Evolutionary conservation across 2,113 vertebrate genomes (phyloP).

Genomic region (Camelus bactrianus): DNA sequence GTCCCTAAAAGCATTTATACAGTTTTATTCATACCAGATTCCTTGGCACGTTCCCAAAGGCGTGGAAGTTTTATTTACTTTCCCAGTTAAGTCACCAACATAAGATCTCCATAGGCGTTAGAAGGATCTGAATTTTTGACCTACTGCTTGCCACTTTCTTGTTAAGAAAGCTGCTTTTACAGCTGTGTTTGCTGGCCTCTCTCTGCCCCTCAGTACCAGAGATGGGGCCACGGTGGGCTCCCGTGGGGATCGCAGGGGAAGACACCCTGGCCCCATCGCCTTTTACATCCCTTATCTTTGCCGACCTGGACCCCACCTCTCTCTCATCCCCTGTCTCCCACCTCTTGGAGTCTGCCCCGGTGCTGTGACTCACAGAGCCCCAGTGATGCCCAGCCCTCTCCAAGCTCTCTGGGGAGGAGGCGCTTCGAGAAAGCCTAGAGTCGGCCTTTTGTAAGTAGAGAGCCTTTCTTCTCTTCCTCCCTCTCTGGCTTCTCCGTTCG

Average conservation of each 20-base stretch:
- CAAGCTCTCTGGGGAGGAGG: background rate
- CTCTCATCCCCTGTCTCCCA: background rate
- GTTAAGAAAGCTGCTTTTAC: background rate
- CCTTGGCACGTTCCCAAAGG: background rate
- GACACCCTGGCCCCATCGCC: background rate
- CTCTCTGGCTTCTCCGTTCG: background rate
- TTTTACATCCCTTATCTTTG: background rate
- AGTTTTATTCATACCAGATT: background rate
- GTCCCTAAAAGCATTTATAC: slow-evolving; percentile 23
- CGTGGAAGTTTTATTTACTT: background rate
- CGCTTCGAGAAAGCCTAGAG: background rate
- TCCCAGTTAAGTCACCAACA: background rate
- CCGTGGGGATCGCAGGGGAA: background rate
- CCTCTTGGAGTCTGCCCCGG: background rate
- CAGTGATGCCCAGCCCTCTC: too few species aligned
- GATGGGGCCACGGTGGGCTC: background rate
- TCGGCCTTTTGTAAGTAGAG: background rate
- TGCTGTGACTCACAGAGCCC: background rate
- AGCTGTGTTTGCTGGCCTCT: background rate
- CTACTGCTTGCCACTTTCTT: background rate
- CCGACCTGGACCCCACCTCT: background rate
- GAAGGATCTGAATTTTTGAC: background rate
- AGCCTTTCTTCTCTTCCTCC: background rate
- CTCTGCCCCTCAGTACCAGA: background rate
- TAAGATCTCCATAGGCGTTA: background rate